Conservation (phyloP, 2,888 invertebrate species). For the Blastobasis adustella region DNA sequence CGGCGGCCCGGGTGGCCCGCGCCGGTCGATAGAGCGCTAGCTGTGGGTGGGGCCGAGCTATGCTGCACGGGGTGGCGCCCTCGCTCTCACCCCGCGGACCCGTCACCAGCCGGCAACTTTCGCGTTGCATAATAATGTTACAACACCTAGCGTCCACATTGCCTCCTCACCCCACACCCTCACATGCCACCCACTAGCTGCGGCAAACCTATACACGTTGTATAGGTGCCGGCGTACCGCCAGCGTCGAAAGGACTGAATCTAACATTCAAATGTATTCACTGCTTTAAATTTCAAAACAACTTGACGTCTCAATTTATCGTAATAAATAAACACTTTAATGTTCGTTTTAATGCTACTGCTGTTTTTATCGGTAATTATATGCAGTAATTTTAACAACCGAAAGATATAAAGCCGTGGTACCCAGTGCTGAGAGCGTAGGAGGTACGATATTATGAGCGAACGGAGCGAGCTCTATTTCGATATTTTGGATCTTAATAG, state of each 20-base stretch:
- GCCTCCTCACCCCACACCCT: slow-evolving; percentile 14
- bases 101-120: slow-evolving; percentile 43
- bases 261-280: too few species aligned
- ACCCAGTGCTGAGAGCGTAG: too few species aligned
- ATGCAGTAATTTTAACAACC: too few species aligned
- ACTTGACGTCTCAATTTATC: background rate
- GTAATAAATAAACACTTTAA: slow-evolving; percentile 8
- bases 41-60: slow-evolving; percentile 55
- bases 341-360: too few species aligned
- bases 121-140: slow-evolving; percentile 51
- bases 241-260: too few species aligned
- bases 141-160: slow-evolving; percentile 32
- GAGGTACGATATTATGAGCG: too few species aligned
- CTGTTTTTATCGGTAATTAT: too few species aligned
- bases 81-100: slow-evolving; percentile 59
- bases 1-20: slow-evolving; percentile 50
- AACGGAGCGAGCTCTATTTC: too few species aligned
- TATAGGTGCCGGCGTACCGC: background rate
- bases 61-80: slow-evolving; percentile 61
- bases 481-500: too few species aligned
- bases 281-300: too few species aligned
- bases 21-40: slow-evolving; percentile 69
- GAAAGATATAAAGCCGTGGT: too few species aligned
- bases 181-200: slow-evolving; percentile 10
- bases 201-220: slow-evolving; percentile 8